phyloP scores from a whole-genome alignment of 2,888 invertebrate species.

The Sinelater perroti region DNA sequence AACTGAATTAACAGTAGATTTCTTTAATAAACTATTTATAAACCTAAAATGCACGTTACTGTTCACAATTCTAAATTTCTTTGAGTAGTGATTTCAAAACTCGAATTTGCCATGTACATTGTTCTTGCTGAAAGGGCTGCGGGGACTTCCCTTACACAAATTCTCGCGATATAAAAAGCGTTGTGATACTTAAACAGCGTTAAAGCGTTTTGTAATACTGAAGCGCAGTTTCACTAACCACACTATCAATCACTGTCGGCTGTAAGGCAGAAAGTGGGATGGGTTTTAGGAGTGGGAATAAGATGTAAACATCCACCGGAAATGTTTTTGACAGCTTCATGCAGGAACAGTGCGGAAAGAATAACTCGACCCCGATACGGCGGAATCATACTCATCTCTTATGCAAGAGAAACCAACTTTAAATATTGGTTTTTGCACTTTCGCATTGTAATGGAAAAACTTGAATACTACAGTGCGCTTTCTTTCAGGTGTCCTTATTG shows the following conservation, averaged over 20 bases:
- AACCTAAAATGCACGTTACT: too few species aligned
- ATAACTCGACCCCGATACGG: conserved; percentile 30
- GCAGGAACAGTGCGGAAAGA: conserved; percentile 22
- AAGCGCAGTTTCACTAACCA: conserved; percentile 30
- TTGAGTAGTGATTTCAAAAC: too few species aligned
- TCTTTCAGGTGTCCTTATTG: conserved; percentile 58
- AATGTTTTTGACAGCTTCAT: conserved; percentile 31
- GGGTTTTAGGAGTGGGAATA: conserved; percentile 31
- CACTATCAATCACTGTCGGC: conserved; percentile 31
- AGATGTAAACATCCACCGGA: conserved; percentile 32
- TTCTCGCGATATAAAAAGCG: conserved; percentile 22
- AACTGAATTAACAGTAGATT: too few species aligned
- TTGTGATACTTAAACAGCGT: conserved; percentile 26
- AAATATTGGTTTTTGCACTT: conserved; percentile 13
- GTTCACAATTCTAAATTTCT: too few species aligned
- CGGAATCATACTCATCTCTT: conserved; percentile 18
- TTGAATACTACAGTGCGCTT: conserved; percentile 4
- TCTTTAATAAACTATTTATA: too few species aligned
- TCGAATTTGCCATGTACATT: too few species aligned
- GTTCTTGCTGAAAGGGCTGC: too few species aligned
- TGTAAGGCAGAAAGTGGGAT: conserved; percentile 30
- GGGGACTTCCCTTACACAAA: conserved; percentile 14
- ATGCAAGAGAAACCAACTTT: too few species aligned
- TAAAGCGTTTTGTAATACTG: conserved; percentile 29
- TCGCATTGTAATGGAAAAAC: conserved; percentile 1